A percentile compares a stretch with the other conserved stretches of the same genome.
Conservation (phyloP, 2,888 invertebrate species). For the Achlya flavicornis region DNA sequence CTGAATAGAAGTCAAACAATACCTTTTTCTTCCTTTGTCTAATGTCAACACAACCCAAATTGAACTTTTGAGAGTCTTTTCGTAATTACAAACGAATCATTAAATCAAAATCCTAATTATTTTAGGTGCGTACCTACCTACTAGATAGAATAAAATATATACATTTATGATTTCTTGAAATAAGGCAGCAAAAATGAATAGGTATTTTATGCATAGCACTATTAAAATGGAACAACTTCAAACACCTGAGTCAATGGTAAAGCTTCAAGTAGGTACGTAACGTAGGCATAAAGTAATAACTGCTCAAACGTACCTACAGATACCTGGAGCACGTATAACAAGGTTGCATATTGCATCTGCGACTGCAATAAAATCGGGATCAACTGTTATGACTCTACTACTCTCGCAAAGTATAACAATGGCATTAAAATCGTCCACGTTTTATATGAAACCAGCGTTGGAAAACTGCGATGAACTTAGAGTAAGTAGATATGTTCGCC, state of each 20-base stretch:
- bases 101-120: background rate
- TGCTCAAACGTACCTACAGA: conserved; percentile 17
- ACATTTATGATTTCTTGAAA: background rate
- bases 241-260: background rate
- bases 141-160: background rate
- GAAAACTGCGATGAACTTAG: conserved; percentile 36
- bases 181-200: background rate
- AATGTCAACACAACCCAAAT: background rate
- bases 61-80: background rate
- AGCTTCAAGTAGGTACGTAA: conserved; percentile 21
- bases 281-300: conserved; percentile 21
- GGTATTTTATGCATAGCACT: background rate
- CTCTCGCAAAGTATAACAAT: conserved; percentile 71
- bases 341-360: conserved; percentile 63
- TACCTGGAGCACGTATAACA: conserved; percentile 39
- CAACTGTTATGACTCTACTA: conserved; percentile 67
- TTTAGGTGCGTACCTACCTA: background rate
- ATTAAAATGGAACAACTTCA: background rate
- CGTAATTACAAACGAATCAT: too few relatives aligned
- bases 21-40: background rate
- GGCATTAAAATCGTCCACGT: conserved; percentile 58
- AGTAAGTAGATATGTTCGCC: conserved; percentile 23
- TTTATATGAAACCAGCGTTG: conserved; percentile 49
- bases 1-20: background rate
- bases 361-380: conserved; percentile 78